These are phyloP conservation scores for Myrmophylax atrothorax DNA, from an alignment of 2,113 vertebrate species.

Conservation along the genomic window DNA sequence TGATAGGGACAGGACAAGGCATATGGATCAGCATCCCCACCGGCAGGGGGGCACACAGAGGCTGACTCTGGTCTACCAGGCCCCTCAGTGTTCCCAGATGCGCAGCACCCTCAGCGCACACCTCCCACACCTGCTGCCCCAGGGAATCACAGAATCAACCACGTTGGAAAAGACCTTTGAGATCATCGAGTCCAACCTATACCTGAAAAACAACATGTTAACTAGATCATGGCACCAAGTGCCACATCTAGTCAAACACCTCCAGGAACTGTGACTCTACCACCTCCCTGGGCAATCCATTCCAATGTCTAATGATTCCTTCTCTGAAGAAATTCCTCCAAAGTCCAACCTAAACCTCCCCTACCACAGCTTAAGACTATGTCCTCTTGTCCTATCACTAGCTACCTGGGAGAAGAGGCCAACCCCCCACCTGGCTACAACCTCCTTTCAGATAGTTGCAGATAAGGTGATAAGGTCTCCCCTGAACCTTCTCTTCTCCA, in stretches of 20 bases:
- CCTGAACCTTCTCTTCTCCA: accelerated
- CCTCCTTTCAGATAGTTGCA: neutral
- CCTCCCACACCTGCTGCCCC: neutral
- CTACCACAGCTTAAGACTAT: neutral
- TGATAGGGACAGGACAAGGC: neutral
- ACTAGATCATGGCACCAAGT: neutral
- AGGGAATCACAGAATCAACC: neutral
- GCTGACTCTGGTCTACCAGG: accelerated
- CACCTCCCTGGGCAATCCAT: neutral
- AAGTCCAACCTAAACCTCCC: neutral
- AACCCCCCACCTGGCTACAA: neutral
- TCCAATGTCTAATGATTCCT: neutral
- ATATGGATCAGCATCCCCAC: accelerated
- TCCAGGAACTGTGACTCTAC: neutral
- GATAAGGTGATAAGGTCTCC: neutral
- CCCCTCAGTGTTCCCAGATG: accelerated
- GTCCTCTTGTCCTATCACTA: neutral
- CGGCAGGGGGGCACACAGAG: accelerated
- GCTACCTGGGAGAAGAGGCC: neutral
- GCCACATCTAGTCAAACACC: neutral
- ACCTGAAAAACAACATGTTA: accelerated
- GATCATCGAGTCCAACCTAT: no score
- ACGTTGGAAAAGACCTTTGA: neutral
- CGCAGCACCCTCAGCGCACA: accelerated
- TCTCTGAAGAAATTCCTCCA: no score